Evolutionary conservation across 2,113 vertebrate genomes (phyloP).

Genomic region (Cephalopholis sonnerati): DNA sequence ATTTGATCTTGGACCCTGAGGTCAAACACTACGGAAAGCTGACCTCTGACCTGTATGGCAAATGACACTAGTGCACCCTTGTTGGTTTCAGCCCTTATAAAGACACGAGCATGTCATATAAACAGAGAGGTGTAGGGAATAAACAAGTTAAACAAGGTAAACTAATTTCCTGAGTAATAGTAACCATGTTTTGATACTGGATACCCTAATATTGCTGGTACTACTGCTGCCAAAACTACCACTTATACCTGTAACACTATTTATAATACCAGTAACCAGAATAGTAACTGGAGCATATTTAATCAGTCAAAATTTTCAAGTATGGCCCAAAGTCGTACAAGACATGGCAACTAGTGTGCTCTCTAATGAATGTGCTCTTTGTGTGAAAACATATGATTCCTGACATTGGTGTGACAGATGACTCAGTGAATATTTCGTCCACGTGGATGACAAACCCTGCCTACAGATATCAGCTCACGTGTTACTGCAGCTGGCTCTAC

Average conservation of each 20-base stretch:
- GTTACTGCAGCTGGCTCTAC: constrained; percentile 39
- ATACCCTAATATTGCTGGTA: neutral
- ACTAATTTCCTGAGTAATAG: neutral
- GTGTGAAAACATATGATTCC: constrained; percentile 52
- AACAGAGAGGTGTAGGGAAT: neutral
- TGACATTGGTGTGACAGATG: constrained; percentile 45
- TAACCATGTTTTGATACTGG: neutral
- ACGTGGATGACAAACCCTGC: constrained; percentile 24
- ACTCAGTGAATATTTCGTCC: constrained; percentile 42
- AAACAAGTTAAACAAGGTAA: neutral
- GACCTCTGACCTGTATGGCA: constrained; percentile 47
- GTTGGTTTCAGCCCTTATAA: constrained; percentile 20
- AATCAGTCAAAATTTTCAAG: neutral
- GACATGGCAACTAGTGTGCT: neutral
- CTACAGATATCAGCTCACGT: constrained; percentile 25
- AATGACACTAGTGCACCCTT: constrained; percentile 11
- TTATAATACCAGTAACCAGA: neutral
- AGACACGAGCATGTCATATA: constrained; percentile 14
- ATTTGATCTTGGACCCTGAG: constrained; percentile 31
- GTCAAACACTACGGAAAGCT: constrained; percentile 48
- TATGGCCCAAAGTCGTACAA: neutral
- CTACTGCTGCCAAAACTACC: neutral
- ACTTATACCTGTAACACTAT: neutral
- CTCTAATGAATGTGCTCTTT: constrained; percentile 52
- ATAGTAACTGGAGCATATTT: neutral